Evolutionary conservation across 1,140 invertebrate genomes (phyloP), one percentile per base, ranked within the genome.

Genomic region (Saxidomus purpurata): DNA sequence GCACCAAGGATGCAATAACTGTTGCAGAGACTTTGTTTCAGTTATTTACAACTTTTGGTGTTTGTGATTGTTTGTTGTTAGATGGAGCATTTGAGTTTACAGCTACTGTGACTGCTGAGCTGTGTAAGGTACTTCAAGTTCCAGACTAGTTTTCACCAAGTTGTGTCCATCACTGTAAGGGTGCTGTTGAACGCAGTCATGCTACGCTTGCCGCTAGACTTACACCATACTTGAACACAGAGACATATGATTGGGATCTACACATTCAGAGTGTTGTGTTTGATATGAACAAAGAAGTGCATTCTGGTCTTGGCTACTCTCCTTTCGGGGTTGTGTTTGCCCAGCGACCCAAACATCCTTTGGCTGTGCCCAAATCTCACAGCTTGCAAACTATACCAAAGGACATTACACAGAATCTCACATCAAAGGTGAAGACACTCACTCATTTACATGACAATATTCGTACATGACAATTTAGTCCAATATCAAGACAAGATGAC

Each of bases 401-500:
- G 25, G 55, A 61, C 25, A n/a, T n/a, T 61, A 6, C 4, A 4
- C 17, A 19, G 4, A 13, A 61, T 25, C 17, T 61, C 6, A 22
- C 9, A 61, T 25, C 17, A 25, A 61, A 61, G 25, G 55, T 61
- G 8, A 6, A 19, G 9, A n/a, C n/a, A n/a, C 55, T 61, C 22
- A 11, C 17, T 61, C 9, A 6, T 4, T 13, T 61, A 19, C 17
- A 22, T 6, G 55, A 61, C 17, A 9, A 61, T 61, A n/a, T n/a
- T n/a, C n/a, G 55, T 61, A 4, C 17, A 25, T 4, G 22, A 61
- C 9, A 61, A 61, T 22, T 6, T 55, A 1, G 22, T 25, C 22
- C 59, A 80, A 31, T 63, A 40, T 11, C 67, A 84, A 40, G 43
- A 43, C 0, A 85, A 76, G 52, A 86, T 90, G 89, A 71, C 22